Percentiles rank a stretch among this genome's conserved stretches.
Evolutionary conservation across 92 coral and sea anemone species (phyloP).

Genomic region (Porites divaricata): DNA sequence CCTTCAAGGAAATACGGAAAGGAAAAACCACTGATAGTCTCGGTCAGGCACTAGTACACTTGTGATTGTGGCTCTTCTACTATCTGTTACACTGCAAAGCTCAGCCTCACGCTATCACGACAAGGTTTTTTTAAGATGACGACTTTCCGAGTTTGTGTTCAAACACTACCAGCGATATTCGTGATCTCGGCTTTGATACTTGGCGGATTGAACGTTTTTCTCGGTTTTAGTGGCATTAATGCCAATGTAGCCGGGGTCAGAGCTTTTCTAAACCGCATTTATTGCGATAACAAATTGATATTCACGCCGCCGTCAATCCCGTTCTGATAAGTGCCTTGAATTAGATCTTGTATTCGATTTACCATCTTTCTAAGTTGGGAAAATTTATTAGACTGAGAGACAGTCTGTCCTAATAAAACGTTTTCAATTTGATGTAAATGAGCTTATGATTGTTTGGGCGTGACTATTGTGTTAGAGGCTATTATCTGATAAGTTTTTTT

Average conservation of each 20-base stretch:
- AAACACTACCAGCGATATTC: too few species aligned
- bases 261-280: background rate
- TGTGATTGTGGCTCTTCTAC: too few species aligned
- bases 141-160: too few species aligned
- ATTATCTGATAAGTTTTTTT: slow-evolving; percentile 14
- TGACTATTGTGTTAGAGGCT: background rate
- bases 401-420: slow-evolving; percentile 15
- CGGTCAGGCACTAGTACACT: too few species aligned
- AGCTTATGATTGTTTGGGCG: slow-evolving; percentile 31
- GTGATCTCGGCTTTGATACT: too few species aligned
- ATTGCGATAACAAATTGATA: background rate
- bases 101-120: too few species aligned
- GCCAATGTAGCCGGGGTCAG: background rate
- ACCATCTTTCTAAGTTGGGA: background rate
- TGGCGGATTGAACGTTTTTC: too few species aligned
- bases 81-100: too few species aligned
- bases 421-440: slow-evolving; percentile 18
- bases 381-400: background rate
- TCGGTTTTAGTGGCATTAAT: background rate
- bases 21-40: too few species aligned
- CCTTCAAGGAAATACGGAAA: too few species aligned
- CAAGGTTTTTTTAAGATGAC: too few species aligned
- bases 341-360: background rate
- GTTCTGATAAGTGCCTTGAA: background rate
- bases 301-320: background rate